Evolutionary conservation across 2,888 invertebrate species (phyloP).

Genomic region (Brachylomia viminalis): DNA sequence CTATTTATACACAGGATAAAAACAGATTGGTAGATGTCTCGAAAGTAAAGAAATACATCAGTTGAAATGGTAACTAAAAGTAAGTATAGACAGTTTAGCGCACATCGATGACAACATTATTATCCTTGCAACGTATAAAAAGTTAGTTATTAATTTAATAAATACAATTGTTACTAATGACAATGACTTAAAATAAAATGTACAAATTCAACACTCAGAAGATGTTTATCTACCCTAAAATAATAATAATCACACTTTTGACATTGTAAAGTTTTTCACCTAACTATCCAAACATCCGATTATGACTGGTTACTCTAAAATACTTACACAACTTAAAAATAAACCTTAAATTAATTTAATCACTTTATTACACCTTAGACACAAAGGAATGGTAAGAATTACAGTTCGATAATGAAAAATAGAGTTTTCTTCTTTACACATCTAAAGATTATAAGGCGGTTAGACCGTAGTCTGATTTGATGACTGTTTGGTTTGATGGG

Average conservation of each 20-base stretch:
- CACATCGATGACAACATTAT: slow-evolving; percentile 36
- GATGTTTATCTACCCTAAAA: slow-evolving; percentile 85
- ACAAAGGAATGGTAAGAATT: slow-evolving; percentile 89
- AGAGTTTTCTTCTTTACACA: slow-evolving; percentile 86
- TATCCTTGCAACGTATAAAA: slow-evolving; percentile 48
- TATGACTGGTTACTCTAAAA: slow-evolving; percentile 87
- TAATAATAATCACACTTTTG: slow-evolving; percentile 90
- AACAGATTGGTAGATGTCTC: slow-evolving; percentile 63
- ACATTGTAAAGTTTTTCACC: slow-evolving; percentile 90
- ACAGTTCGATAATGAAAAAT: slow-evolving; percentile 86
- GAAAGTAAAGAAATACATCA: slow-evolving; percentile 41
- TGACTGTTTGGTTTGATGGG: slow-evolving; percentile 89
- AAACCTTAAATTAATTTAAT: slow-evolving; percentile 82
- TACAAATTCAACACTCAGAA: slow-evolving; percentile 85
- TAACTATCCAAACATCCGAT: slow-evolving; percentile 88
- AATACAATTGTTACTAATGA: slow-evolving; percentile 71
- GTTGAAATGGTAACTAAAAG: slow-evolving; percentile 67
- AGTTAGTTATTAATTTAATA: slow-evolving; percentile 54
- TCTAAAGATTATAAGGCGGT: slow-evolving; percentile 92
- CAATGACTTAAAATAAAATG: slow-evolving; percentile 87
- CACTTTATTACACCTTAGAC: slow-evolving; percentile 88
- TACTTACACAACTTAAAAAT: slow-evolving; percentile 85
- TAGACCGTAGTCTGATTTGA: slow-evolving; percentile 97
- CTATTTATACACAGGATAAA: not conserved
- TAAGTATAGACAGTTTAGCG: slow-evolving; percentile 42